Conservation (phyloP, 2,888 invertebrate species). For the Drosophila colorata region DNA sequence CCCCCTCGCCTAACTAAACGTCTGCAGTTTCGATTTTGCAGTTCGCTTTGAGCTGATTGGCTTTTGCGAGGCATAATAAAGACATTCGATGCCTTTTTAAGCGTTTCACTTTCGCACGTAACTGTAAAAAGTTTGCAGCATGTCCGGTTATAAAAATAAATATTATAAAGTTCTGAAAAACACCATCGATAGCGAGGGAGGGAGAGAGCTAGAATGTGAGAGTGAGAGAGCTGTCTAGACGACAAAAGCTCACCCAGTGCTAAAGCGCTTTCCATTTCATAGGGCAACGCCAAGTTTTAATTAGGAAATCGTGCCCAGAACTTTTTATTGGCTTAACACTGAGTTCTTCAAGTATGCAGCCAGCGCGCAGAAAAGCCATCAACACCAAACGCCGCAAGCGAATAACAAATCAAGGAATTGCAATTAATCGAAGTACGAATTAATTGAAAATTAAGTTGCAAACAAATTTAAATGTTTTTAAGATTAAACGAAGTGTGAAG, state of each 20-base stretch:
- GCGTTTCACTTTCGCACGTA: slow-evolving; percentile 82
- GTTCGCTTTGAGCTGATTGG: slow-evolving; percentile 64
- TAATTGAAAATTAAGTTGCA: slow-evolving; percentile 24
- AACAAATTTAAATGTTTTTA: neutral
- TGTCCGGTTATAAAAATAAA: slow-evolving; percentile 79
- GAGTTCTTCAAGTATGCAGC: slow-evolving; percentile 38
- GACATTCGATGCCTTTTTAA: slow-evolving; percentile 78
- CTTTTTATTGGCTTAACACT: slow-evolving; percentile 50
- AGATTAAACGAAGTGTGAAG: neutral
- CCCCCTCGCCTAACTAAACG: neutral
- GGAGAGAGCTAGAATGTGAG: slow-evolving; percentile 10
- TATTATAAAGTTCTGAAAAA: slow-evolving; percentile 64
- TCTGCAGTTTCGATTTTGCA: slow-evolving; percentile 61
- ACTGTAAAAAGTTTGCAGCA: slow-evolving; percentile 72
- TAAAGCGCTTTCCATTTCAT: slow-evolving; percentile 71
- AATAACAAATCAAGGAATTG: slow-evolving; percentile 37
- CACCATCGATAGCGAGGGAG: neutral
- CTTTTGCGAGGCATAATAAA: slow-evolving; percentile 74
- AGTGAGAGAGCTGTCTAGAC: slow-evolving; percentile 46
- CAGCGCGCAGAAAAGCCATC: slow-evolving; percentile 19
- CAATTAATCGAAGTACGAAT: slow-evolving; percentile 52
- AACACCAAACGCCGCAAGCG: slow-evolving; percentile 9
- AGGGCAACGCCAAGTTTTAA: slow-evolving; percentile 67
- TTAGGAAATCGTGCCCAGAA: slow-evolving; percentile 72
- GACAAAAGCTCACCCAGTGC: slow-evolving; percentile 45